A percentile compares a stretch with the other conserved stretches of the same genome.
Evolutionary conservation across 2,113 vertebrate species (phyloP).

Genomic region (Equus quagga): DNA sequence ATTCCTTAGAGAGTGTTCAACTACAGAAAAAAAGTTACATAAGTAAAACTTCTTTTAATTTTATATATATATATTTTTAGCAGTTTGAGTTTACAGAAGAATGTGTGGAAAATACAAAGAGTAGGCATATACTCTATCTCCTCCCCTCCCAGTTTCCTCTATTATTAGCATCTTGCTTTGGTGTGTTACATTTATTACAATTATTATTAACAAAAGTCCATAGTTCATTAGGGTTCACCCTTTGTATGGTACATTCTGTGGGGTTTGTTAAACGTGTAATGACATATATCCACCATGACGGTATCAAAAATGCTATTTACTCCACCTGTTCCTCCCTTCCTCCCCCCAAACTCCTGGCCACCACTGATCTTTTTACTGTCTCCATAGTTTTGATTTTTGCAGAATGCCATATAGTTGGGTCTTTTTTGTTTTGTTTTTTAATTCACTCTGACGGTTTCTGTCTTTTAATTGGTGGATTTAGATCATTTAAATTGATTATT

Average conservation of each 20-base stretch:
- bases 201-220: too few relatives aligned
- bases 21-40: not conserved
- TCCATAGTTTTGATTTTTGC: not conserved
- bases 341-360: not conserved
- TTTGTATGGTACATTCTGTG: too few relatives aligned
- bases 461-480: not conserved
- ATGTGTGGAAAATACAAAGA: not conserved
- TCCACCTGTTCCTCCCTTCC: not conserved
- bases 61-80: not conserved
- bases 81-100: not conserved
- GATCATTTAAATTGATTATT: not conserved
- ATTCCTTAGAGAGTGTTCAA: not conserved
- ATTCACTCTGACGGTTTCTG: not conserved
- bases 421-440: not conserved
- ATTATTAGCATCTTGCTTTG: not conserved
- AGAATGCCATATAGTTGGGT: not conserved
- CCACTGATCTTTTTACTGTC: not conserved
- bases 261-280: too few relatives aligned
- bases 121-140: not conserved
- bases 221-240: too few relatives aligned
- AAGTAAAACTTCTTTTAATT: not conserved
- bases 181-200: not conserved
- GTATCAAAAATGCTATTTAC: not conserved
- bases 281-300: too few relatives aligned
- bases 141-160: not conserved